Conservation (phyloP, 2,888 invertebrate species). For the Acrobasis repandana region DNA sequence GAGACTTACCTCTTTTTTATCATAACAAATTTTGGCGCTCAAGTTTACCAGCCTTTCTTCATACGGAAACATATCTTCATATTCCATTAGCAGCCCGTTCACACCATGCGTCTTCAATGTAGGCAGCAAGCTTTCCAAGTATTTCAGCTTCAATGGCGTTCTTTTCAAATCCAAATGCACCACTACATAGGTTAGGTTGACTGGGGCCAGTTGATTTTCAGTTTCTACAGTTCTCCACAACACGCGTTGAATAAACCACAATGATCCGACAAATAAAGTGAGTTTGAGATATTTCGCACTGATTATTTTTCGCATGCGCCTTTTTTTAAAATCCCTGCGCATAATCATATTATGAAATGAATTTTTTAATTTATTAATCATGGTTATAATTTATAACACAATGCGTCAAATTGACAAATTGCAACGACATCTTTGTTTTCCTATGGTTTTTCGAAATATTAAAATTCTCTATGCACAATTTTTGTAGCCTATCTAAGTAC, state of each 20-base stretch:
- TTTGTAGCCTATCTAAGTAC: too few relatives aligned
- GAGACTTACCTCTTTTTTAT: slow-evolving; percentile 54
- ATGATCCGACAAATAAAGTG: background rate
- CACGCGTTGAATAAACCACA: background rate
- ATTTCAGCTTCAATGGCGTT: slow-evolving; percentile 87
- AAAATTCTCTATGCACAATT: too few relatives aligned
- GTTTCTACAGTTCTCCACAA: background rate
- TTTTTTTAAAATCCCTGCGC: background rate
- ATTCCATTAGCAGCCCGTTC: slow-evolving; percentile 91
- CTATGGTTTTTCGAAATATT: too few relatives aligned
- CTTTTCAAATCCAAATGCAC: slow-evolving; percentile 94
- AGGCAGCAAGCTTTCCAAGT: slow-evolving; percentile 84
- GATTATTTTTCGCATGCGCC: background rate
- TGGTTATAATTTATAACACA: too few relatives aligned
- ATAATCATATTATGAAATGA: background rate
- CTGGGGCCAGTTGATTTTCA: background rate
- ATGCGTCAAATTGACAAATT: too few relatives aligned
- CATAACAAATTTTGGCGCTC: slow-evolving; percentile 86
- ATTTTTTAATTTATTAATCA: too few relatives aligned
- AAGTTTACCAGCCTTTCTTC: slow-evolving; percentile 81
- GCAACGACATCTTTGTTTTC: too few relatives aligned
- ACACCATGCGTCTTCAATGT: slow-evolving; percentile 85
- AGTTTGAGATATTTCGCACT: background rate
- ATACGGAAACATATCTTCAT: slow-evolving; percentile 95
- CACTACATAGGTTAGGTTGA: slow-evolving; percentile 64